These are phyloP conservation scores for Notarius lentiginosus DNA, from an alignment of 2,113 vertebrate genomes.

Conservation along the genomic window DNA sequence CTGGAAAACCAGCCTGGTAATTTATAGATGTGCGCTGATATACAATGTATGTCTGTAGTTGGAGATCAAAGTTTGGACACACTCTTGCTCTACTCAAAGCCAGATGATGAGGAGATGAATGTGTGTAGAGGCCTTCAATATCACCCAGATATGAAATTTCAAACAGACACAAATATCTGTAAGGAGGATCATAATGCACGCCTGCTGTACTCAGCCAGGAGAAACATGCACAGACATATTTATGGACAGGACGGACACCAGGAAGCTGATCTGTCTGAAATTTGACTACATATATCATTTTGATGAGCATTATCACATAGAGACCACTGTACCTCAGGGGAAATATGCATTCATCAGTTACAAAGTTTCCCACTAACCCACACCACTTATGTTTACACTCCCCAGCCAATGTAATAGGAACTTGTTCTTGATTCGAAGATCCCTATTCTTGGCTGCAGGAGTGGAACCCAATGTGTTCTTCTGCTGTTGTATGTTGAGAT, in stretches of 20 bases:
- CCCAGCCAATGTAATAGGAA: too few relatives aligned
- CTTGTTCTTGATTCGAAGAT: too few relatives aligned
- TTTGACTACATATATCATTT: not conserved
- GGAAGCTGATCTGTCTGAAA: not conserved
- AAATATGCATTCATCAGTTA: not conserved
- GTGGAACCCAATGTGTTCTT: too few relatives aligned
- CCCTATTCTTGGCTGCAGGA: too few relatives aligned
- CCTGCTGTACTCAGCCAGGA: not conserved
- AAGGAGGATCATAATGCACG: not conserved
- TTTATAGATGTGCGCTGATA: constrained; percentile 14
- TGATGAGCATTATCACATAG: not conserved
- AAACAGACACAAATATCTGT: constrained; percentile 35
- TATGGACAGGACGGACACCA: not conserved
- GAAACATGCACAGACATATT: not conserved
- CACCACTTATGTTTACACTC: too few relatives aligned
- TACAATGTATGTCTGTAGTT: constrained; percentile 19
- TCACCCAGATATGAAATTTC: constrained; percentile 45
- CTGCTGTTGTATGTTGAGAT: too few relatives aligned
- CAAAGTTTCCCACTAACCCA: not conserved
- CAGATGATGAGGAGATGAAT: constrained; percentile 20
- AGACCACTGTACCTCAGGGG: not conserved
- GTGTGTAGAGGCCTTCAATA: constrained; percentile 4
- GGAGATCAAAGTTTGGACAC: constrained; percentile 28
- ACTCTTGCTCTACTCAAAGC: constrained; percentile 1
- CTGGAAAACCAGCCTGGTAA: constrained; percentile 21